These are phyloP conservation scores for Coleophora flavipennella DNA, from an alignment of 2,888 invertebrate genomes.

Conservation along the genomic window DNA sequence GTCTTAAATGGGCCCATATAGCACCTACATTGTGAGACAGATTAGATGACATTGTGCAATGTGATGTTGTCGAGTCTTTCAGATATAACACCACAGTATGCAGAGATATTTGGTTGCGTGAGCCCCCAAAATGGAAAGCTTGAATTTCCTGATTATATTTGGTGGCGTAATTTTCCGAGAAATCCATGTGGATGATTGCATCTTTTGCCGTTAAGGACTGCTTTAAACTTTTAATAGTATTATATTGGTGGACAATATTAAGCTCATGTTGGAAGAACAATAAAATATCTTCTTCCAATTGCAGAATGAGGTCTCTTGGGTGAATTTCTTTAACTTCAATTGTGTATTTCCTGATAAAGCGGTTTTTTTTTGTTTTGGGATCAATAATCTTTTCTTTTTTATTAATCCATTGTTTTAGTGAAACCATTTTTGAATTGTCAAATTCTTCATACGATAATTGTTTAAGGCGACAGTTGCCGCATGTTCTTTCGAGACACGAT, in stretches of 20 bases:
- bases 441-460: slow-evolving; percentile 13
- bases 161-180: slow-evolving; percentile 32
- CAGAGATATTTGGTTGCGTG: slow-evolving; percentile 23
- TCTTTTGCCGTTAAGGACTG: slow-evolving; percentile 14
- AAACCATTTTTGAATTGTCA: slow-evolving; percentile 9
- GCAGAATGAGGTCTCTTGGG: slow-evolving; percentile 7
- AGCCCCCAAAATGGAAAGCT: slow-evolving; percentile 32
- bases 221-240: slow-evolving; percentile 8
- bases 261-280: slow-evolving; percentile 4
- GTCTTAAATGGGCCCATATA: slow-evolving; percentile 25
- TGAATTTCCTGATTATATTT: slow-evolving; percentile 34
- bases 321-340: slow-evolving; percentile 6
- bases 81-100: slow-evolving; percentile 35
- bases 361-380: slow-evolving; percentile 11
- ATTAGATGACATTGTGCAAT: slow-evolving; percentile 26
- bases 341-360: slow-evolving; percentile 10
- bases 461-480: slow-evolving; percentile 16
- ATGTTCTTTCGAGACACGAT: slow-evolving; percentile 17
- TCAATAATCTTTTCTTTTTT: slow-evolving; percentile 10
- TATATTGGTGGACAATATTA: slow-evolving; percentile 19
- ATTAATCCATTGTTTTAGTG: slow-evolving; percentile 8
- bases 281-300: slow-evolving; percentile 10
- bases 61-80: slow-evolving; percentile 12
- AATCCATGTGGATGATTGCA: slow-evolving; percentile 23
- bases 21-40: slow-evolving; percentile 21